Evolutionary conservation across 2,797 vertebrate genomes (phyloP).

Genomic region (Sebastolobus altivelis): DNA sequence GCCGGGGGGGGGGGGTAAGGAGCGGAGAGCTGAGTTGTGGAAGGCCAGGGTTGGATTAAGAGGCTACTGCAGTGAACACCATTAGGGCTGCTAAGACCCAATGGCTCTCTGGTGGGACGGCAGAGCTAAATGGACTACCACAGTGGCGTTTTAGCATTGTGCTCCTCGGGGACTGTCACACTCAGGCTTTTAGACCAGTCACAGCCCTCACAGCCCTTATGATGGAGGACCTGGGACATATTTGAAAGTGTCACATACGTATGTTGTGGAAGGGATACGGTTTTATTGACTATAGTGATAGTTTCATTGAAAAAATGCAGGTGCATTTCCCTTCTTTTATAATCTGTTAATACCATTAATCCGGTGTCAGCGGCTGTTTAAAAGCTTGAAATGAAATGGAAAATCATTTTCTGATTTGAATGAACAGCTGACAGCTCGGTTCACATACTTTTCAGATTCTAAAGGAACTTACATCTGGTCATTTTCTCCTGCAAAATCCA

Average conservation of each 20-base stretch:
- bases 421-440: background rate
- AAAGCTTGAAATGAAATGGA: background rate
- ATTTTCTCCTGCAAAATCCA: slow-evolving; percentile 10
- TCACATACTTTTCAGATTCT: background rate
- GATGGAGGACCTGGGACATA: slow-evolving; percentile 14
- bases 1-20: slow-evolving; percentile 42
- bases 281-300: background rate
- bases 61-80: slow-evolving; percentile 66
- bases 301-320: background rate
- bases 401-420: background rate
- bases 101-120: slow-evolving; percentile 72
- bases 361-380: background rate
- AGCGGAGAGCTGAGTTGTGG: slow-evolving; percentile 60
- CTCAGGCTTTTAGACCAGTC: slow-evolving; percentile 53
- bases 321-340: background rate
- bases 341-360: background rate
- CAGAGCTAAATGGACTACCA: slow-evolving; percentile 67
- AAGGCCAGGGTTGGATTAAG: slow-evolving; percentile 73
- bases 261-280: background rate
- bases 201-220: slow-evolving; percentile 13
- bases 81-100: slow-evolving; percentile 76
- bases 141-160: slow-evolving; percentile 69
- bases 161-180: slow-evolving; percentile 59
- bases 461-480: background rate
- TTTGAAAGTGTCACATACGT: slow-evolving; percentile 11